These are phyloP conservation scores for Exephanes ischioxanthus DNA, from an alignment of 2,888 invertebrate genomes.

Conservation along the genomic window DNA sequence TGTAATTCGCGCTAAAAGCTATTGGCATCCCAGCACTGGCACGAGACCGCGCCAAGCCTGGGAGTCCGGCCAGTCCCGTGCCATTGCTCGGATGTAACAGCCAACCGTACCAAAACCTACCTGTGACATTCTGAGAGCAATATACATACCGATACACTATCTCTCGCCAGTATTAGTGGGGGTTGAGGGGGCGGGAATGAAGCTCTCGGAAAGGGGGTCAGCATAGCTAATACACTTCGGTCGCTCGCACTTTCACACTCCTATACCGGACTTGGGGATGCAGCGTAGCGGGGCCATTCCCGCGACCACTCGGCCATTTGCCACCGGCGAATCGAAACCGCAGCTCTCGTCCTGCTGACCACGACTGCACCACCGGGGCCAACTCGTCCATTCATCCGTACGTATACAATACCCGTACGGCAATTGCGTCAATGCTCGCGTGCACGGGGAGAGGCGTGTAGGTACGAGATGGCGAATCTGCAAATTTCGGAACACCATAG, in stretches of 20 bases:
- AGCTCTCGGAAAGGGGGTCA: slow-evolving; percentile 31
- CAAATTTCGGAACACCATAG: slow-evolving; percentile 36
- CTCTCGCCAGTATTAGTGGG: neutral
- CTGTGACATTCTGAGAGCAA: neutral
- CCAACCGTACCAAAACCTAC: no score
- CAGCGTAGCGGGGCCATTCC: slow-evolving; percentile 22
- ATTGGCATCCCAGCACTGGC: no score
- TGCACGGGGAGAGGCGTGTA: neutral
- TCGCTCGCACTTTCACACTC: slow-evolving; percentile 38
- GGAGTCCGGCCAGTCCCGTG: no score
- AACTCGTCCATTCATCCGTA: slow-evolving; percentile 57
- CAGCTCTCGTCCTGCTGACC: slow-evolving; percentile 69
- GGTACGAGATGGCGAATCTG: slow-evolving; percentile 29
- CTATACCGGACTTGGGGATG: slow-evolving; percentile 33
- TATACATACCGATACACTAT: neutral
- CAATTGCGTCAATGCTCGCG: neutral
- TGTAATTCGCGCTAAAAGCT: neutral
- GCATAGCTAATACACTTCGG: slow-evolving; percentile 27
- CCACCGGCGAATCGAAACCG: slow-evolving; percentile 77
- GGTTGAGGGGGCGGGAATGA: neutral
- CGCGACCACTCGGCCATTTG: slow-evolving; percentile 77
- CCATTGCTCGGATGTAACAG: no score
- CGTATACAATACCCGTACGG: slow-evolving; percentile 20
- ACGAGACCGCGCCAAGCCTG: no score
- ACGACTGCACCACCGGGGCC: slow-evolving; percentile 70